Evolutionary conservation across 2,113 vertebrate species (phyloP), one percentile per base, ranked within the genome.

Genomic region (Percina caprodes): DNA sequence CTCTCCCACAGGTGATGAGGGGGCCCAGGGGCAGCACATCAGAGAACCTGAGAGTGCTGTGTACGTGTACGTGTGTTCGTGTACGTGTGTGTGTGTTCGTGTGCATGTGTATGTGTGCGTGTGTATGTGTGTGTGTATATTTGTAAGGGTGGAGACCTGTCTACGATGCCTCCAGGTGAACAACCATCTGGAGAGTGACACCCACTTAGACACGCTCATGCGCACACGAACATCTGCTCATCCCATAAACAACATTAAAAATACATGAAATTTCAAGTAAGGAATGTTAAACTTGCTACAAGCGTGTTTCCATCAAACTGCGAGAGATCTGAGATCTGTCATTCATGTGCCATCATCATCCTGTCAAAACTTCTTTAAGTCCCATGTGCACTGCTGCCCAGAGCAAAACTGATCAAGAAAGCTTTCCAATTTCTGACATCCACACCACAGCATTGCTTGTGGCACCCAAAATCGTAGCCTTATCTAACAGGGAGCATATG

Each of bases 171-270:
- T 85, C 80, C 80, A 90, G 91, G 82, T 89, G 84, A 88, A 83
- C 78, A 79, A 83, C 86, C 91, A 93, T 94, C 92, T 93, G 89
- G 91, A 90, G 80, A 88, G 74, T 30, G 70, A 68, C 66, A 71
- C 42, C 7, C 77, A 55, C 59, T 71, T 45, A 35, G 54, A 79
- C 68, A 69, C 0, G 48, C 80, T 88, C 74, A 83, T 62, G 70
- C 60, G 62, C 77, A 42, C 24, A 26, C 70, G 52, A 69, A 74
- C 83, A 89, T 87, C 86, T 84, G 92, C 79, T 91, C 77, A 84
- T 80, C 87, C 46, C 69, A 76, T 70, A 86, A 80, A 91, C 84
- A 87, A 75, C 81, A 92, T 94, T 86, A 93, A 91, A 92, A 86
- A 92, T 86, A 86, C 33, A 89, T 88, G 73, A 42, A 21, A 55